A percentile compares a stretch with the other conserved stretches of the same genome.
These are phyloP conservation scores for Corythornis leucogaster DNA, from an alignment of 2,797 vertebrate species.

Conservation along the genomic window DNA sequence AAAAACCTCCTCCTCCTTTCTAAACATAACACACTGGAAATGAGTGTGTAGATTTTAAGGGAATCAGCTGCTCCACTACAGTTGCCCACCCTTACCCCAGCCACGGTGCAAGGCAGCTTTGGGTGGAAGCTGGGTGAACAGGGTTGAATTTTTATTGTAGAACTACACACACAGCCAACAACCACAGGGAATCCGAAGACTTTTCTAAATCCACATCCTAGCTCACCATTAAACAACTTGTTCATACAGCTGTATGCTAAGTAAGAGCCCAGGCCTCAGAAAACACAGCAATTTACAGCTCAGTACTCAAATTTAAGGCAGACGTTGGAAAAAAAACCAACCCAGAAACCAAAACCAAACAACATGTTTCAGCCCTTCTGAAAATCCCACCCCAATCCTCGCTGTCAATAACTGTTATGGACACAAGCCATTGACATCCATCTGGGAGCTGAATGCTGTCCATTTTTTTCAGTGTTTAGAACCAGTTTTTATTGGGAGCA, in stretches of 20 bases:
- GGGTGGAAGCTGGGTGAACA: background rate
- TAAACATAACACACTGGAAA: background rate
- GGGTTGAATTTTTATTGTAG: background rate
- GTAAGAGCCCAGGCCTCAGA: background rate
- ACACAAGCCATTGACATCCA: slow-evolving; percentile 2
- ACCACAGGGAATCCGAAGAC: background rate
- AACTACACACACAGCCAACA: background rate
- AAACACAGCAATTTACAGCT: background rate
- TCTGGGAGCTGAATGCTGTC: slow-evolving; percentile 42
- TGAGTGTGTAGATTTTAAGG: background rate
- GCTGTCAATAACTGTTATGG: slow-evolving; percentile 36
- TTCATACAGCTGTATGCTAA: slow-evolving; percentile 2
- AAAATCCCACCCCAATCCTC: slow-evolving; percentile 15
- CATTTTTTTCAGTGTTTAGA: slow-evolving; percentile 53
- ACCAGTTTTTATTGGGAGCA: slow-evolving; percentile 24
- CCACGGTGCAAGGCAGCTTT: rapidly evolving
- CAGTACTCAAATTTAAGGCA: slow-evolving; percentile 24
- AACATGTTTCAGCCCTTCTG: background rate
- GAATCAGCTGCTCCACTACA: background rate
- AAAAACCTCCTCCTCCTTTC: background rate
- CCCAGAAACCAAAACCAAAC: too few species aligned
- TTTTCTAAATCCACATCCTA: background rate
- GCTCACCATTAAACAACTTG: background rate
- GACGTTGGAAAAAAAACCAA: background rate
- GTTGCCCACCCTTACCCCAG: background rate